Base-by-base conservation (phyloP, 2,888 invertebrate genomes). In the Ametastegia equiseti region DNA sequence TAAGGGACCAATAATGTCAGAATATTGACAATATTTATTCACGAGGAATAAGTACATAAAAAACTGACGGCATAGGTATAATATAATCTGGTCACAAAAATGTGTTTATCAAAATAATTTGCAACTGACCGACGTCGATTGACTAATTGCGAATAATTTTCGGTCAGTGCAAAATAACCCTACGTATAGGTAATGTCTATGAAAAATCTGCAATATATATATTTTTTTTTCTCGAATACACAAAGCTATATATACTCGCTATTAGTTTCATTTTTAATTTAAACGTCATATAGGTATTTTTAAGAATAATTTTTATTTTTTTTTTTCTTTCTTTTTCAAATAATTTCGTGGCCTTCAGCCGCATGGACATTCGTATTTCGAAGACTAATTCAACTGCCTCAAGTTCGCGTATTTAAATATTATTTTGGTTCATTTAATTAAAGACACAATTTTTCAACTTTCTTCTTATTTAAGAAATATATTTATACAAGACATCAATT, bases 11-110 rank as follows among this genome's bases (percentile, higher is more conserved):
- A 9, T 39, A n/a, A 67, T n/a, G n/a, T 67, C 36, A 15, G 36
- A 67, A 60, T 36, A 39, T 36, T 19, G 67, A 39, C 39, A 7
- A 19, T 23, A 19, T 39, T 39, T 67, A 67, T 67, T 67, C 7
- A 67, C 67, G 67, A 67, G 27, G 67, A 67, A 67, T 67, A 39
- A 65, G 65, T 67, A 54, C 23, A 39, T 39, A 67, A 39, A 36
- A 36, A 67, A 39, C 19, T 60, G 15, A 33, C 36, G 36, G 2
- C 33, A 54, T 27, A 23, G 19, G 9, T 9, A 11, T 9, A 54
- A 9, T 19, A 54, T 19, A 57, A 27, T 57, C n/a, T 1, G 23
- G 5, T 15, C 30, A 30, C 27, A 6, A 30, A 27, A 30, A 30
- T 15, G 23, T 5, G 60, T 2, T 60, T 60, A 60, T 60, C 60